A percentile compares a stretch with the other conserved stretches of the same genome.
Evolutionary conservation across 2,797 vertebrate species (phyloP).

Genomic region (Lophius americanus): DNA sequence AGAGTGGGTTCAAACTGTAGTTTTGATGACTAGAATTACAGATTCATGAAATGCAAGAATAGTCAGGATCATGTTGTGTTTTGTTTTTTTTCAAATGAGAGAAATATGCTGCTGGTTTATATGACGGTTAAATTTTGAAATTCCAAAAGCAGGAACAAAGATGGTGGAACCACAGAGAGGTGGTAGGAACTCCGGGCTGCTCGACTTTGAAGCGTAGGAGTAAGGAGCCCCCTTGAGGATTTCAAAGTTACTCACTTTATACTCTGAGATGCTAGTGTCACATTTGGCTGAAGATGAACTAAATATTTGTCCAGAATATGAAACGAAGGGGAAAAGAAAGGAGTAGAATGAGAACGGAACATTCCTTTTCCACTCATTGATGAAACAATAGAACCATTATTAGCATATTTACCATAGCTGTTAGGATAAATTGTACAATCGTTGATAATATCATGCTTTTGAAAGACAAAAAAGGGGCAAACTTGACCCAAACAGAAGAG

Average conservation of each 20-base stretch:
- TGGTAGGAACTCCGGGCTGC: slow-evolving; percentile 32
- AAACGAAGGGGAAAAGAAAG: not conserved
- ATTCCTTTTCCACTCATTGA: not conserved
- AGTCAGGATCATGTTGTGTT: not conserved
- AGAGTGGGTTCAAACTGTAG: not conserved
- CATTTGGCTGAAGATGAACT: not conserved
- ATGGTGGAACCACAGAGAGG: slow-evolving; percentile 72
- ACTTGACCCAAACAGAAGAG: slow-evolving; percentile 12
- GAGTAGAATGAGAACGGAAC: not conserved
- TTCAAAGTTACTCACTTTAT: slow-evolving; percentile 33
- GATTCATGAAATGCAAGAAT: not conserved
- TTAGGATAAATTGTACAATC: not conserved
- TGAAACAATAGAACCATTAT: not conserved
- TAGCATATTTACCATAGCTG: not conserved
- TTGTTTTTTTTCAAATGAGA: not conserved
- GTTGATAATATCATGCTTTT: not conserved
- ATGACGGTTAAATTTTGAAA: slow-evolving; percentile 45
- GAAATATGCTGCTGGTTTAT: not conserved
- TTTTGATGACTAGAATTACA: not conserved
- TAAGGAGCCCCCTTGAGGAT: slow-evolving; percentile 79
- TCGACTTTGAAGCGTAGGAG: slow-evolving; percentile 54
- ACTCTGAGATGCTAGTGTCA: not conserved
- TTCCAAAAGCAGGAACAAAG: slow-evolving; percentile 74
- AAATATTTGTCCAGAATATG: not conserved
- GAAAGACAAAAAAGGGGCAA: slow-evolving; percentile 14